These are phyloP conservation scores for Hafferia zeledoni DNA, from an alignment of 2,797 vertebrate species.

Conservation along the genomic window DNA sequence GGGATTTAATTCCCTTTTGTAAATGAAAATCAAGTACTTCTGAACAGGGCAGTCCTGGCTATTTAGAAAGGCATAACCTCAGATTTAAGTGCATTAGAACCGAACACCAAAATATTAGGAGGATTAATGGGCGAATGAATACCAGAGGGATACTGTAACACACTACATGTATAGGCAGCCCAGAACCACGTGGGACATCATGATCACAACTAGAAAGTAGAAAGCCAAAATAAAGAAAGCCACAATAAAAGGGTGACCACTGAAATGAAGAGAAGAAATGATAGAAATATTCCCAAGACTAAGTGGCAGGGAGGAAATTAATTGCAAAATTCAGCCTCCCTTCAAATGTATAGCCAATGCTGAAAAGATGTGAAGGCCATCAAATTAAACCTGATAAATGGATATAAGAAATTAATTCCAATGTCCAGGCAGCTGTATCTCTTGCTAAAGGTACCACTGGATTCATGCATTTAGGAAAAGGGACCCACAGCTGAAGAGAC, in stretches of 20 bases:
- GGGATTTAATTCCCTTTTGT: background rate
- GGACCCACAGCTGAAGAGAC: background rate
- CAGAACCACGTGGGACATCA: fast-evolving
- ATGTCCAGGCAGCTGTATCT: background rate
- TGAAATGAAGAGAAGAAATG: background rate
- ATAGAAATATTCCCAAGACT: background rate
- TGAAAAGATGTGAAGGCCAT: background rate
- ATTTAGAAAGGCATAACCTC: background rate
- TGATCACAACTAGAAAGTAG: background rate
- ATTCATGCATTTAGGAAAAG: background rate
- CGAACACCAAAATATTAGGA: background rate
- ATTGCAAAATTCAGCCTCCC: background rate
- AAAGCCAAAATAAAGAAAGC: background rate
- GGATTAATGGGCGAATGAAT: background rate
- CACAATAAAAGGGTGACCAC: background rate
- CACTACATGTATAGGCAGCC: fast-evolving
- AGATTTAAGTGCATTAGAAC: background rate
- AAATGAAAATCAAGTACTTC: background rate
- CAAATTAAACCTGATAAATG: background rate
- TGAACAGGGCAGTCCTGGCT: background rate
- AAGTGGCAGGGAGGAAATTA: background rate
- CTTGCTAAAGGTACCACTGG: background rate
- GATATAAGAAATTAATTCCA: background rate
- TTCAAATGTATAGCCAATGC: background rate
- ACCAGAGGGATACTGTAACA: background rate